Evolutionary conservation across 2,888 invertebrate genomes (phyloP).

Genomic region (Tipula confusa): DNA sequence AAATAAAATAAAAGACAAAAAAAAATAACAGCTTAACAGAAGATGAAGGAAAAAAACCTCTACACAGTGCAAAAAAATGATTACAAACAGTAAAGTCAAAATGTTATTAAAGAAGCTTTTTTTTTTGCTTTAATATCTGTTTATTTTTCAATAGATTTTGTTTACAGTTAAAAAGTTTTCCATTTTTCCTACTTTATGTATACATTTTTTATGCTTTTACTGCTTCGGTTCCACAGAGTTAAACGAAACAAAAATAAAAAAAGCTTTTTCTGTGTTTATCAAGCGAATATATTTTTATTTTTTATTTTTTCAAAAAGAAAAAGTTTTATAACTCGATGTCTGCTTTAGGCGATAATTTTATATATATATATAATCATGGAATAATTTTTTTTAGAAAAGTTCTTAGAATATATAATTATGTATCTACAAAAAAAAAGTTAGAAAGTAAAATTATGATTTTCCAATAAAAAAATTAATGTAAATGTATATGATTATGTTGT

Average conservation of each 20-base stretch:
- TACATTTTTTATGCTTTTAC: no score
- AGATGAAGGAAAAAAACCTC: not conserved
- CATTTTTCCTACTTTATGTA: not conserved
- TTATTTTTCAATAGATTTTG: constrained; percentile 20
- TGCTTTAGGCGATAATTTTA: constrained; percentile 29
- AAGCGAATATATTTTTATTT: not conserved
- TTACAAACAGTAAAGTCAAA: constrained; percentile 25
- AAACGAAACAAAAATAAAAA: not conserved
- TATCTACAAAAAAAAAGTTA: not conserved
- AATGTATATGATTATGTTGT: not conserved
- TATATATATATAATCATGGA: constrained; percentile 13
- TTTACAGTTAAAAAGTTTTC: not conserved
- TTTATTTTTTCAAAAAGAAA: not conserved
- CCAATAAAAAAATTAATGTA: not conserved
- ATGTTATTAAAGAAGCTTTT: constrained; percentile 9
- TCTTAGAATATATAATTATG: not conserved
- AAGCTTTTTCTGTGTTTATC: not conserved
- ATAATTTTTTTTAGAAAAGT: not conserved
- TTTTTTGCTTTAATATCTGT: not conserved
- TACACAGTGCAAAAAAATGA: not conserved
- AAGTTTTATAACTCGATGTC: constrained; percentile 27
- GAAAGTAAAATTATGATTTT: not conserved
- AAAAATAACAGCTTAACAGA: not conserved
- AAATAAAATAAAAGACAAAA: not conserved
- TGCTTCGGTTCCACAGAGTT: not conserved